phyloP scores from a whole-genome alignment of 2,888 invertebrate species.

The Parnassius mnemosyne region DNA sequence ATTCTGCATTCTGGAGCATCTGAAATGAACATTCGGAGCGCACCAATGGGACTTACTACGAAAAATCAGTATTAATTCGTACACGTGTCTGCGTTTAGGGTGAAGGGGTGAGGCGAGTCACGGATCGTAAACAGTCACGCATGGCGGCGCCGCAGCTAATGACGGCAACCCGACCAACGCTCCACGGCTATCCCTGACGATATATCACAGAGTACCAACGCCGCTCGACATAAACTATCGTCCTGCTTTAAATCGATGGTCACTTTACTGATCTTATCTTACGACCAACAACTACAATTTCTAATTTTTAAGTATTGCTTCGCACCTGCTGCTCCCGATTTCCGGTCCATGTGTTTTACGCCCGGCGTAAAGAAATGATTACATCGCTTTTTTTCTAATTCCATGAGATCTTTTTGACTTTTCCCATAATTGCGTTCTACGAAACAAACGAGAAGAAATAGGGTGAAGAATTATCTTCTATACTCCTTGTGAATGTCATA shows the following conservation, averaged over 20 bases:
- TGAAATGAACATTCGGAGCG: conserved; percentile 21
- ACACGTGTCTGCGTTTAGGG: conserved; percentile 75
- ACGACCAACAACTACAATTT: too few relatives aligned
- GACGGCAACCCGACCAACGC: conserved; percentile 38
- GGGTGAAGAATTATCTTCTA: too few relatives aligned
- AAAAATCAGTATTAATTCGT: conserved; percentile 73
- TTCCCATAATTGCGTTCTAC: too few relatives aligned
- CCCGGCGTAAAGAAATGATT: too few relatives aligned
- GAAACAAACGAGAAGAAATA: too few relatives aligned
- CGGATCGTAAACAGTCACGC: conserved; percentile 76
- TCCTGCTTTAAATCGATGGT: conserved; percentile 6
- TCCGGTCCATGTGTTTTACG: too few relatives aligned
- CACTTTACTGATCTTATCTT: neutral
- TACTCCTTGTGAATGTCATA: too few relatives aligned
- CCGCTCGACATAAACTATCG: conserved; percentile 13
- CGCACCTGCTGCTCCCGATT: too few relatives aligned
- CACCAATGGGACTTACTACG: conserved; percentile 43
- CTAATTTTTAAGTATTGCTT: too few relatives aligned
- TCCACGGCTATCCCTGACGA: conserved; percentile 29
- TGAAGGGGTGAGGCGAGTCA: conserved; percentile 69
- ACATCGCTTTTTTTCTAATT: too few relatives aligned
- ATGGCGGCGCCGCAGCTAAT: conserved; percentile 59
- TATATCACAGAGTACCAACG: conserved; percentile 31
- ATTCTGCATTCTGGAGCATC: conserved; percentile 15
- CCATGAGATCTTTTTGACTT: too few relatives aligned